Conservation (phyloP, 2,888 invertebrate species). For the Hydraecia micacea region DNA sequence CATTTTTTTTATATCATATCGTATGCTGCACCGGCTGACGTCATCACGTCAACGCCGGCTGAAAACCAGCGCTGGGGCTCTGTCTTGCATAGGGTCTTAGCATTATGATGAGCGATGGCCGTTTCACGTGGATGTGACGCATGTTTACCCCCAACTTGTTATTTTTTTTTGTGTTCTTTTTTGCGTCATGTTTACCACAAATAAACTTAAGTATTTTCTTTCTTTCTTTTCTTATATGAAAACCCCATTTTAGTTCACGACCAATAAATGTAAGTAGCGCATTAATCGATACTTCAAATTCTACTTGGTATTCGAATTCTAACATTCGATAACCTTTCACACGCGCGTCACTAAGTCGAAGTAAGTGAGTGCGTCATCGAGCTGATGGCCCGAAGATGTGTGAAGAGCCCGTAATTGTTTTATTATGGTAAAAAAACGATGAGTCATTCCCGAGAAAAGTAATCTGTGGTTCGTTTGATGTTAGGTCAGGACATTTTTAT, state of each 20-base stretch:
- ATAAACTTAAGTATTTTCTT: not conserved
- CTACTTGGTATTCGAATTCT: constrained; percentile 24
- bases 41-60: too few relatives aligned
- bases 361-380: constrained; percentile 61
- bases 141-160: too few relatives aligned
- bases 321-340: constrained; percentile 57
- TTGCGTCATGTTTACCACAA: too few relatives aligned
- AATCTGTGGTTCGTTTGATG: constrained; percentile 44
- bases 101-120: too few relatives aligned
- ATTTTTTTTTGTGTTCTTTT: too few relatives aligned
- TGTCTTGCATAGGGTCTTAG: too few relatives aligned
- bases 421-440: constrained; percentile 72
- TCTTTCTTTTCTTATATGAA: not conserved
- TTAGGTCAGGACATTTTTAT: constrained; percentile 30
- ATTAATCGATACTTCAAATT: constrained; percentile 25
- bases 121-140: too few relatives aligned
- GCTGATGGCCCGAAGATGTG: constrained; percentile 67
- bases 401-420: constrained; percentile 73
- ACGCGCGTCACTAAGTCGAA: constrained; percentile 57
- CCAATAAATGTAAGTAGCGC: not conserved
- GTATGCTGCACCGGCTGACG: not conserved
- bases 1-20: too few relatives aligned
- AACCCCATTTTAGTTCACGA: not conserved
- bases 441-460: constrained; percentile 60
- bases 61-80: too few relatives aligned